Conservation (phyloP, 2,113 vertebrate species). For the Octodon degus region DNA sequence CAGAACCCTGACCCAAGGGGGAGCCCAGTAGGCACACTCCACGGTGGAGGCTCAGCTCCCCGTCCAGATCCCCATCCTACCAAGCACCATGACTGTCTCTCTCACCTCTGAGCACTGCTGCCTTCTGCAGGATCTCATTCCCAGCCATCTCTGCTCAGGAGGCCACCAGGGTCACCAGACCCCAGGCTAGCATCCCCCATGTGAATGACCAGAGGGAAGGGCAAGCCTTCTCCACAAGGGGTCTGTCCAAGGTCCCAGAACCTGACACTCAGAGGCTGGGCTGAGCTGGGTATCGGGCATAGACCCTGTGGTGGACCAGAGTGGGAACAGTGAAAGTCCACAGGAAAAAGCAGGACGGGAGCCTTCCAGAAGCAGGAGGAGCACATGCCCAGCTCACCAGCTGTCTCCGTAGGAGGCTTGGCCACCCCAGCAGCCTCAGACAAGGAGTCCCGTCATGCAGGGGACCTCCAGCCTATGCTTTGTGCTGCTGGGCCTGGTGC, state of each 20-base stretch:
- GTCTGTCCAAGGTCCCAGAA: background rate
- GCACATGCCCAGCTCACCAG: background rate
- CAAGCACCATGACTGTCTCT: background rate
- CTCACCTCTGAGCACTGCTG: background rate
- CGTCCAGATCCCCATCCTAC: accelerated
- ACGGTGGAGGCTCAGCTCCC: background rate
- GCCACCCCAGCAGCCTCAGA: background rate
- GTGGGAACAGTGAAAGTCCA: background rate
- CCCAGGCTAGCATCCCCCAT: background rate
- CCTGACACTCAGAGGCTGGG: background rate
- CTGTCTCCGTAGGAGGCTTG: background rate
- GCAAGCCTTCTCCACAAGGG: too few species aligned
- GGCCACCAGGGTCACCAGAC: background rate
- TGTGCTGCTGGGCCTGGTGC: background rate
- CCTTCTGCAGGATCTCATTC: too few species aligned
- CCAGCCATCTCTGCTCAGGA: background rate
- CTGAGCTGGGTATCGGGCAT: background rate
- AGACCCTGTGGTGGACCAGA: background rate
- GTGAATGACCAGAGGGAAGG: too few species aligned
- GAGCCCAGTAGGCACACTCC: background rate
- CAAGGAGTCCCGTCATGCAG: accelerated
- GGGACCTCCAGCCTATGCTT: accelerated
- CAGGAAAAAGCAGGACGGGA: background rate
- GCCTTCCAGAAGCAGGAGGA: background rate
- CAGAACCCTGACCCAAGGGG: background rate